Percentiles rank a stretch among this genome's conserved stretches.
These are phyloP conservation scores for Halcyon chelicuti DNA, from an alignment of 2,797 vertebrate genomes.

Conservation along the genomic window DNA sequence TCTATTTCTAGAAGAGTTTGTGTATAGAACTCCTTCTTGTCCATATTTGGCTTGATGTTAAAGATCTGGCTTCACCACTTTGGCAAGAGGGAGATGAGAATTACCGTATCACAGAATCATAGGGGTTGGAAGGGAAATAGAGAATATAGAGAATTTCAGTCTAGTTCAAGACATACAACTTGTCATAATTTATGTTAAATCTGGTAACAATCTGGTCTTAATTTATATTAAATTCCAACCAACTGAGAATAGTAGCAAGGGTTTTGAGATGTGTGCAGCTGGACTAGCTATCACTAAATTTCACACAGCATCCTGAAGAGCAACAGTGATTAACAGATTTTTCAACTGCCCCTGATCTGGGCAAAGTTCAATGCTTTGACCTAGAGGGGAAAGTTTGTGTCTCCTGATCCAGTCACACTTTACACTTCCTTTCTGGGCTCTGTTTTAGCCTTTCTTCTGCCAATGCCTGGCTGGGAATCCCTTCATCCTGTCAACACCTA, in stretches of 20 bases:
- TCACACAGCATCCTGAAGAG: not conserved
- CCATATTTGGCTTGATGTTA: slow-evolving; percentile 20
- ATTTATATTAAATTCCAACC: not conserved
- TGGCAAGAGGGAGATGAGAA: not conserved
- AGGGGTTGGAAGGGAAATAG: not conserved
- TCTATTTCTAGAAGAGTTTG: slow-evolving; percentile 44
- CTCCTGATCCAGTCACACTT: not conserved
- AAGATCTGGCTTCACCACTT: not conserved
- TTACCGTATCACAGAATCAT: not conserved
- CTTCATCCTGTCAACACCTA: not conserved
- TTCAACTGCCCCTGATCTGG: not conserved
- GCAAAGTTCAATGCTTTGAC: not conserved
- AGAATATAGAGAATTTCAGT: not conserved
- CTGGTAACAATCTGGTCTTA: not conserved
- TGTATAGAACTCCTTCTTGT: not conserved
- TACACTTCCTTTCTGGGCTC: not conserved
- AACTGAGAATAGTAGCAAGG: not conserved
- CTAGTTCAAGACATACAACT: not conserved
- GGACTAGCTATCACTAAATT: not conserved
- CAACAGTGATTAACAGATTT: not conserved
- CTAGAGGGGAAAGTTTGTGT: not conserved
- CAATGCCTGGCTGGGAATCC: not conserved
- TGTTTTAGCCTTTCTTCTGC: not conserved
- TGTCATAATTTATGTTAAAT: not conserved
- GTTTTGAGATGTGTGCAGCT: not conserved